Evolutionary conservation across 2,113 vertebrate genomes (phyloP), one percentile per base, ranked within the genome.

Genomic region (Amazona vittata): DNA sequence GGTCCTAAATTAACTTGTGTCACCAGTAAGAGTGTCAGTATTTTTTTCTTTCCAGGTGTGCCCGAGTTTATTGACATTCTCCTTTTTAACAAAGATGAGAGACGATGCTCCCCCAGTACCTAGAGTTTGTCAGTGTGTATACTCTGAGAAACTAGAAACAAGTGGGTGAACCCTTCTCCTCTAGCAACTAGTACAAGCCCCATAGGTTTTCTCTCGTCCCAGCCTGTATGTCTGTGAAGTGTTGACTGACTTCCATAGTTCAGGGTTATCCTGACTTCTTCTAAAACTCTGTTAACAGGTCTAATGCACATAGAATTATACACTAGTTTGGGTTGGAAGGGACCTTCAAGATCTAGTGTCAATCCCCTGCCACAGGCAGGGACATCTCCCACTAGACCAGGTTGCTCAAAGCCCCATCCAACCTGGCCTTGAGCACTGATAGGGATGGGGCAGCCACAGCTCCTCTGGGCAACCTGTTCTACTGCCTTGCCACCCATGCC

Each of bases 171-270:
- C 28, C 21, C 11, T 4, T 67, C 83, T 82, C 31, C 20, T 91
- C 15, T 37, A 53, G 18, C 21, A 89, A 37, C 31, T 8, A 22
- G 16, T 33, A 10, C 59, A 60, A 69, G 9, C 57, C 26, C 0
- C 0, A 2, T 21, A 44, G 47, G 11, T 73, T 73, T 95, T 59
- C 17, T 80, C 44, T 63, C 0, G 1, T 47, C 49, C 49, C 12
- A 81, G 39, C 20, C 18, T 89, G 31, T 31, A 55, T 78, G 39
- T 41, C 41, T 75, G 50, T 76, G 74, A 75, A 83, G 37, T 41
- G 12, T 39, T 43, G 64, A 68, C 65, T 62, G 65, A 50, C 39
- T 93, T 86, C 53, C 17, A 35, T 16, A 64, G 68, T 41, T 86
- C 39, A 71, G 52, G 46, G 31, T 14, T 70, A 11, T 76, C 37